A percentile compares a stretch with the other conserved stretches of the same genome.
Evolutionary conservation across 2,113 vertebrate species (phyloP).

Genomic region (human): DNA sequence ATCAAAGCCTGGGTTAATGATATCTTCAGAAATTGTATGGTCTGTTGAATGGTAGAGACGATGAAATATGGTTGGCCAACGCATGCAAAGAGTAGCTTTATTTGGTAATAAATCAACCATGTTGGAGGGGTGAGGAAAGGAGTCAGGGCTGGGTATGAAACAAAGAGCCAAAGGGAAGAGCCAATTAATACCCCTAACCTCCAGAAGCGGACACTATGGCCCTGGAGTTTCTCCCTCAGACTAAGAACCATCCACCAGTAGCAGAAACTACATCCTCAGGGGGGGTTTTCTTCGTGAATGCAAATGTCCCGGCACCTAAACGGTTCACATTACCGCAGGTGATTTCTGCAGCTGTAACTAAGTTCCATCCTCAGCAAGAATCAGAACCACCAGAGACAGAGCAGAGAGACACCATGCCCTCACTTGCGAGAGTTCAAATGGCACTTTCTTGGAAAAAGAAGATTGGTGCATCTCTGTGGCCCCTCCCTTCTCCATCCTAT

Average conservation of each 20-base stretch:
- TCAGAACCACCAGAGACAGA: not conserved
- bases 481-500: rapidly evolving
- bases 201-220: not conserved
- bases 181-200: not conserved
- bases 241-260: not conserved
- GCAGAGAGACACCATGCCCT: rapidly evolving
- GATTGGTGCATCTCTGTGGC: not conserved
- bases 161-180: not conserved
- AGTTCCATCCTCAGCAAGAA: not conserved
- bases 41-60: slow-evolving; percentile 57
- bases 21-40: slow-evolving; percentile 44
- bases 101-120: not conserved
- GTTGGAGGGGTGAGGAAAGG: not conserved
- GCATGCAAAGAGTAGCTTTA: not conserved
- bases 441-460: not conserved
- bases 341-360: not conserved
- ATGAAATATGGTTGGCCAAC: slow-evolving; percentile 48
- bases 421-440: not conserved
- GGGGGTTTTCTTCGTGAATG: not conserved
- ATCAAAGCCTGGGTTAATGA: slow-evolving; percentile 68
- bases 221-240: not conserved
- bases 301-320: not conserved
- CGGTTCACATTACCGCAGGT: not conserved
- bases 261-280: not conserved
- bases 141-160: not conserved